Base-by-base conservation (phyloP, 2,888 invertebrate species). In the Pocota personata region DNA sequence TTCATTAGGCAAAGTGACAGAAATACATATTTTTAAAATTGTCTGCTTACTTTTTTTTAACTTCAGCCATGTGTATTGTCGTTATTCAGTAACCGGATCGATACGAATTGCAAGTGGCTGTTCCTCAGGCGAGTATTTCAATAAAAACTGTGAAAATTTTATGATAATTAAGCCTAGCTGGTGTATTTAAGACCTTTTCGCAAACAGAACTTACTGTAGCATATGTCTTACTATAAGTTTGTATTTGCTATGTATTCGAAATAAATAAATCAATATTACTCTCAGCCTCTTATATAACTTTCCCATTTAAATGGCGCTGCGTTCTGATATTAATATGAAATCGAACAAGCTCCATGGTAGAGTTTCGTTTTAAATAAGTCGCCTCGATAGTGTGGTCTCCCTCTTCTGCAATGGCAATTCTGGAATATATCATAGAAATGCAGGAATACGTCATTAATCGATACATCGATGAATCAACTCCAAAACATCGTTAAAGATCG, bases 1-100 rank as follows among this genome's bases (percentile, higher is more conserved):
- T n/a, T n/a, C 5, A 8, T 55, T 14, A 3, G 24, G 2, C 24
- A 2, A 24, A 24, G 4, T 24, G 24, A 12, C 12, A 6, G 35
- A 19, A 1, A 19, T 16, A 27, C 14, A 27, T 4, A 16, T 32
- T 0, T 35, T 37, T n/a, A 4, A 2, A 50, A 37, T 37, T 2
- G n/a, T n/a, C n/a, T n/a, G n/a, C 37, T 37, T 57, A 8, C 7
- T 43, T 60, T 14, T 32, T n/a, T n/a, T n/a, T n/a, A 3, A 30
- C 50, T 75, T 3, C 4, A 82, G 80, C 0, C 75, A 82, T 8
- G 55, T 69, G 0, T 40, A 48, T n/a, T 82, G 80, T 7, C 75
- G 75, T 0, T 48, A 24, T 12, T 7, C 16, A 5, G 80, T 75
- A 46, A 5, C 60, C 3, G 10, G 0, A 16, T 35, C 75, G 30